These are phyloP conservation scores for Orchestes rusci DNA, from an alignment of 2,888 invertebrate species.

Conservation along the genomic window DNA sequence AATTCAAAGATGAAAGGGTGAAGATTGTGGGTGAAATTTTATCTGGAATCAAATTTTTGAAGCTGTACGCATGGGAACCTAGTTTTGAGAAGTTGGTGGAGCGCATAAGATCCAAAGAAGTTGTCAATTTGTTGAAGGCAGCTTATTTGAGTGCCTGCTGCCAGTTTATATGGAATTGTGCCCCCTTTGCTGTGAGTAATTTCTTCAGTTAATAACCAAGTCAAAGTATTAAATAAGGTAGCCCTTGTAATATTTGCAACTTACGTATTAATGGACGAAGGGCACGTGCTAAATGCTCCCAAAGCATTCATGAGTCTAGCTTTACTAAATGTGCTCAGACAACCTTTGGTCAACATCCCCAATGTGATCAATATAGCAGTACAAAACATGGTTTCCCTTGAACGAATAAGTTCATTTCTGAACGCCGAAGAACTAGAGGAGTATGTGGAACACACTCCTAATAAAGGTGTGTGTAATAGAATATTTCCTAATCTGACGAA, in stretches of 20 bases:
- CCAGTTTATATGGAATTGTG: constrained; percentile 54
- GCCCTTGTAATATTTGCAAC: constrained; percentile 38
- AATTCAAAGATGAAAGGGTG: constrained; percentile 49
- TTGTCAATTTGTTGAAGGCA: constrained; percentile 49
- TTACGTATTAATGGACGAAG: constrained; percentile 40
- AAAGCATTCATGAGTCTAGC: constrained; percentile 52
- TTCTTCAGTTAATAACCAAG: background rate
- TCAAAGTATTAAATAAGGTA: constrained; percentile 25
- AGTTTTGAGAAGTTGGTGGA: constrained; percentile 51
- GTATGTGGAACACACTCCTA: constrained; percentile 65
- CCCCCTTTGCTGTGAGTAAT: constrained; percentile 53
- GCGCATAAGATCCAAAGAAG: constrained; percentile 51
- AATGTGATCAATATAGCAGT: constrained; percentile 36
- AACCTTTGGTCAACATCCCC: constrained; percentile 49
- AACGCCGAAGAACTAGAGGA: constrained; percentile 83
- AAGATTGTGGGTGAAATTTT: constrained; percentile 52
- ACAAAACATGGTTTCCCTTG: constrained; percentile 63
- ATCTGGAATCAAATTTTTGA: constrained; percentile 53
- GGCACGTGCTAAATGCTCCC: constrained; percentile 43
- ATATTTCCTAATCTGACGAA: background rate
- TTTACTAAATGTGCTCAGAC: constrained; percentile 51
- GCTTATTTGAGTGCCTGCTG: constrained; percentile 49
- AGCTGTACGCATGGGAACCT: constrained; percentile 56
- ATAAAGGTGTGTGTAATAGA: constrained; percentile 52
- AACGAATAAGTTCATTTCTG: constrained; percentile 85